phyloP scores from a whole-genome alignment of 1,140 invertebrate species.

The Drosophila parabipectinata region DNA sequence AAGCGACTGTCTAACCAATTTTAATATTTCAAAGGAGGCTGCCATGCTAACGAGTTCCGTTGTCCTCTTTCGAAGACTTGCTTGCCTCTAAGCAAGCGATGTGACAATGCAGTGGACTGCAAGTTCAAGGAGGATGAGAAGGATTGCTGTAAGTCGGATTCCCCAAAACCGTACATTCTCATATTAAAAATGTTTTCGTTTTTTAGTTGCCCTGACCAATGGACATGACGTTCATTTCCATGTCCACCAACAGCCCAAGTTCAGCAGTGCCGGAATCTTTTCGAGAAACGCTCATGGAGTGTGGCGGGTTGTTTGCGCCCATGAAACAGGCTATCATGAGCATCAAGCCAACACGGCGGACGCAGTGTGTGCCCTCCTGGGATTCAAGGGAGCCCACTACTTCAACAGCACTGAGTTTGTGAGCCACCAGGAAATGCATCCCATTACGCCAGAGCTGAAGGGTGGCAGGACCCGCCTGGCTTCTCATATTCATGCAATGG shows the following conservation, averaged over 20 bases:
- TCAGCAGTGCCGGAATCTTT: constrained; percentile 87
- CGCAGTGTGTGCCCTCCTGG: constrained; percentile 65
- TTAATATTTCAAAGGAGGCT: constrained; percentile 38
- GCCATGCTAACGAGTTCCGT: constrained; percentile 59
- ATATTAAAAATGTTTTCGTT: too few relatives aligned
- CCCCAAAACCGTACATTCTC: too few relatives aligned
- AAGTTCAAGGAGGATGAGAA: constrained; percentile 89
- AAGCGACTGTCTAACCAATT: not conserved
- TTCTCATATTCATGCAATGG: constrained; percentile 19
- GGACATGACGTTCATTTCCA: constrained; percentile 86
- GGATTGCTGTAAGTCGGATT: constrained; percentile 87
- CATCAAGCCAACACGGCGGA: constrained; percentile 62
- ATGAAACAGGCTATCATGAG: constrained; percentile 72
- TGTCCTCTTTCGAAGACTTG: constrained; percentile 85
- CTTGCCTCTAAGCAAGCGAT: constrained; percentile 86
- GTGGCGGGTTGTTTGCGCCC: constrained; percentile 87
- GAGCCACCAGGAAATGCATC: constrained; percentile 48
- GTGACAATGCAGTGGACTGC: constrained; percentile 88
- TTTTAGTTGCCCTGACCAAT: constrained; percentile 87
- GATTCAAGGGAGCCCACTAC: constrained; percentile 71
- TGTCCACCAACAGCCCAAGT: constrained; percentile 85
- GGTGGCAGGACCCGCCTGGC: constrained; percentile 8
- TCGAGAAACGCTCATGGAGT: constrained; percentile 85
- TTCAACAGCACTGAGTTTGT: constrained; percentile 66
- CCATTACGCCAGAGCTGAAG: constrained; percentile 68